phyloP scores from a whole-genome alignment of 2,888 invertebrate genomes.

The Corbicula japonica region DNA sequence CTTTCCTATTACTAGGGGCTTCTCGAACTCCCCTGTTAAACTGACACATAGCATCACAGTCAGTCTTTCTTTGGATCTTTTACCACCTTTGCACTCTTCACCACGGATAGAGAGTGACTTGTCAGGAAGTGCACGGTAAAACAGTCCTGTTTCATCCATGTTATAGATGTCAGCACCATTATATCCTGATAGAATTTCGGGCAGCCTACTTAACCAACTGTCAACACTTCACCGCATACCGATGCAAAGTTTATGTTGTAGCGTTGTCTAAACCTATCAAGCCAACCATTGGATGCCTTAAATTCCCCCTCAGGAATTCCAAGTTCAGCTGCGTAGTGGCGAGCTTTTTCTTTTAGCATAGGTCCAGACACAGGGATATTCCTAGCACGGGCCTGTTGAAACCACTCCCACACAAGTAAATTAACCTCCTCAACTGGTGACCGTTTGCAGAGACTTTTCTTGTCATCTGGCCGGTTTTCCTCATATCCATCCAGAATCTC shows the following conservation, averaged over 20 bases:
- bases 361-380: neutral
- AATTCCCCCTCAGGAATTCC: slow-evolving; percentile 31
- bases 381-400: neutral
- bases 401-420: slow-evolving; percentile 15
- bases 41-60: slow-evolving; percentile 25
- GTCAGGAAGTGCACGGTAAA: slow-evolving; percentile 43
- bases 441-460: slow-evolving; percentile 4
- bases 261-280: slow-evolving; percentile 56
- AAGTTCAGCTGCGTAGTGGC: slow-evolving; percentile 9
- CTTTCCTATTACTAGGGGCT: slow-evolving; percentile 21
- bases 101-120: slow-evolving; percentile 37
- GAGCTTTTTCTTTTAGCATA: slow-evolving; percentile 13
- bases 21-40: slow-evolving; percentile 16
- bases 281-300: slow-evolving; percentile 74
- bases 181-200: slow-evolving; percentile 28
- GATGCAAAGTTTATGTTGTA: slow-evolving; percentile 56
- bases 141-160: slow-evolving; percentile 43
- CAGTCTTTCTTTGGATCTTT: slow-evolving; percentile 15
- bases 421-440: slow-evolving; percentile 15
- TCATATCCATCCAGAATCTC: slow-evolving; percentile 2
- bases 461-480: neutral
- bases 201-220: slow-evolving; percentile 18
- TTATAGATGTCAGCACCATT: slow-evolving; percentile 36
- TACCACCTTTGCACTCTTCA: slow-evolving; percentile 39
- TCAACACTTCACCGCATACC: slow-evolving; percentile 41